Conservation (phyloP, 2,888 invertebrate genomes). For the Embidobia sp. region DNA sequence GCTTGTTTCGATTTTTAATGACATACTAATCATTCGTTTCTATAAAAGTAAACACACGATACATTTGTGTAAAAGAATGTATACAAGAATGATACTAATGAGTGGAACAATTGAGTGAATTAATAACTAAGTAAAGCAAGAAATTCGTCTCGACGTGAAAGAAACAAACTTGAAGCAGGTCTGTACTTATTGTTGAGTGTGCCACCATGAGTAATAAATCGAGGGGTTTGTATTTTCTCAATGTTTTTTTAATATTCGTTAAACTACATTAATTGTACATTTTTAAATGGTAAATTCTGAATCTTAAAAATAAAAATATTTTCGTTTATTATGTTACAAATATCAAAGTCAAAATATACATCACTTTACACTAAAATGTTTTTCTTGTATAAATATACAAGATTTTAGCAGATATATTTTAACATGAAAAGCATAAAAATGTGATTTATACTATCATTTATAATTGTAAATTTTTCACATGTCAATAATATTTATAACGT, state of each 20-base stretch:
- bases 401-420: background rate
- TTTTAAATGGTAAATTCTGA: too few species aligned
- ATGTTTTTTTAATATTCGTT: too few species aligned
- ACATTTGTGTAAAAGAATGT: slow-evolving; percentile 1
- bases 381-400: too few species aligned
- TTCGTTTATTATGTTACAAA: too few species aligned
- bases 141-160: slow-evolving; percentile 46
- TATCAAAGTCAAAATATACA: too few species aligned
- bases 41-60: slow-evolving; percentile 11
- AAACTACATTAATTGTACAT: too few species aligned
- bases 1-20: background rate
- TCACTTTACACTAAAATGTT: too few species aligned
- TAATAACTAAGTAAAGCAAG: slow-evolving; percentile 41
- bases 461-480: background rate
- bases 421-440: background rate
- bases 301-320: too few species aligned
- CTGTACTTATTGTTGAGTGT: slow-evolving; percentile 29
- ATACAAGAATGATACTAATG: slow-evolving; percentile 17
- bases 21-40: background rate
- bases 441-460: too few species aligned
- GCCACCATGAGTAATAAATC: too few species aligned
- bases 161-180: slow-evolving; percentile 34
- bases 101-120: slow-evolving; percentile 37
- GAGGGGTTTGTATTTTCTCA: too few species aligned
- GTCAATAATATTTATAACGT: too few species aligned